Evolutionary conservation across 2,797 vertebrate genomes (phyloP), one percentile per base, ranked within the genome.

Genomic region (Centropyge bicolor): DNA sequence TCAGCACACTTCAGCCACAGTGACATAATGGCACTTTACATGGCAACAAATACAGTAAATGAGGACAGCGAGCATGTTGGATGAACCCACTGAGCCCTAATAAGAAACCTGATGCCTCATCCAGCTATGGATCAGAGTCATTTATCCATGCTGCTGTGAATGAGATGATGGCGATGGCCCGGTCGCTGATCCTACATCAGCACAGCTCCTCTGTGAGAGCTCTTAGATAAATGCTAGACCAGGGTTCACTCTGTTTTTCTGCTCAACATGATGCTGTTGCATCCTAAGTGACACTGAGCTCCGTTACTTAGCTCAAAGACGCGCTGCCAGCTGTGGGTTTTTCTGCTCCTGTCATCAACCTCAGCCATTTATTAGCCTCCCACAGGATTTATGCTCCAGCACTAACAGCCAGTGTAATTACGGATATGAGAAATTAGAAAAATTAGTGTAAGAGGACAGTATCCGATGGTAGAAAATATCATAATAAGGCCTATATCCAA

Each of bases 311-410:
- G 78, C 79, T 84, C 80, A 80, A 74, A 88, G 88, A 89, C 71
- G 82, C 36, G 22, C 81, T 46, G 73, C 83, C 83, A 90, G 84
- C 84, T 88, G 87, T 84, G 81, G 69, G 38, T 59, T 88, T 91
- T 74, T 86, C 75, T 82, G 75, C 74, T 86, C 81, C 80, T 76
- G 85, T 84, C 88, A 85, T 86, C 79, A 87, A 72, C 71, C 55
- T 85, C 74, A 71, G 67, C 87, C 83, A 70, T 91, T 92, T 91
- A 89, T 92, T 91, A 88, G 68, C 77, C 83, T 91, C 88, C 83
- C 81, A 73, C 70, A 20, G 88, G 89, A 90, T 86, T 90, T 80
- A 89, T 83, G 86, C 85, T 80, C 57, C 48, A 20, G 52, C 31
- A 52, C 86, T 84, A 91, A 83, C 84, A 74, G 71, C 85, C 82